Evolutionary conservation across 2,113 vertebrate species (phyloP), one percentile per base, ranked within the genome.

Genomic region (Colaptes auratus): DNA sequence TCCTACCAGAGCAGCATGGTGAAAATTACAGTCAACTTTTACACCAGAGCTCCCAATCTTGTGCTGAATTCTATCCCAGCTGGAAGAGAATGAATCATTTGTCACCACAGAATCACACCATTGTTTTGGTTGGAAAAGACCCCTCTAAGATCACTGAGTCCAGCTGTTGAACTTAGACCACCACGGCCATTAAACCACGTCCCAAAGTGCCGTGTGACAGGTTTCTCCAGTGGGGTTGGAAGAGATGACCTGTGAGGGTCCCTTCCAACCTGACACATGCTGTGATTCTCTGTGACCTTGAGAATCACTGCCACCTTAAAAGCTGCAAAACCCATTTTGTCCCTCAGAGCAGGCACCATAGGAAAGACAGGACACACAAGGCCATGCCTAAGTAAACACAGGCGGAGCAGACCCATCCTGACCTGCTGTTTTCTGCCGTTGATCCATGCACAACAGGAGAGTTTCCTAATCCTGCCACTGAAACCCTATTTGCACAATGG

Each of bases 401-500:
- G 52, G 9, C 39, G 36, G 12, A 35, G 60, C 33, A 66, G 36
- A 44, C 6, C 9, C 12, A 60, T 69, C 46, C 15, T 33, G 14
- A 91, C 48, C 82, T 66, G 27, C 12, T 53, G 35, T 46, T 66
- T 63, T 73, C 64, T 92, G 67, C 69, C 6, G 5, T 25, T 56
- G 33, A 86, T 74, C 56, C 7, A 0, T 30, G 18, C 60, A 74
- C n/a, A 89, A 80, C 12, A 39, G 23, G n/a, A 92, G 30, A 74
- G 55, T 78, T 94, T 86, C 36, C 39, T 90, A 72, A 88, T 36
- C 35, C 56, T 77, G 33, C 52, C 42, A 27, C 52, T 82, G 71
- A 89, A 94, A 79, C 74, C 42, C 66, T 93, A 80, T 89, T 91
- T 91, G 67, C 64, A 58, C 64, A 70, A 70, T n/a, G 42, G 46